Conservation (phyloP, 2,888 invertebrate species). For the Drosophila multiciliata region DNA sequence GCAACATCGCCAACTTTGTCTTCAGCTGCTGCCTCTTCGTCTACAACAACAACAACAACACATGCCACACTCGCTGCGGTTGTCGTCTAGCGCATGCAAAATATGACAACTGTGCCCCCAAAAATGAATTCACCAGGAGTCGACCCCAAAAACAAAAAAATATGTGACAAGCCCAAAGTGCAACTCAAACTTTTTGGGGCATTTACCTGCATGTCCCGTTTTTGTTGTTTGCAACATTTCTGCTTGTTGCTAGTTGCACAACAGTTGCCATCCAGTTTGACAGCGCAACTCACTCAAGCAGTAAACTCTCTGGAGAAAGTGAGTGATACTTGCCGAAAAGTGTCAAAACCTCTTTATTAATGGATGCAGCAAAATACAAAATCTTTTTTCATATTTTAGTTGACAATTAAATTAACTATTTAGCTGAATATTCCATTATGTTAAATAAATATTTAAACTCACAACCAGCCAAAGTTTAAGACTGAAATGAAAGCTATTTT, state of each 20-base stretch:
- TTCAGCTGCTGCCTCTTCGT: neutral
- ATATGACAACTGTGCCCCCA: constrained; percentile 69
- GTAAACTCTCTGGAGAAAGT: constrained; percentile 8
- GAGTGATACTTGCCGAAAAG: constrained; percentile 23
- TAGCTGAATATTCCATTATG: neutral
- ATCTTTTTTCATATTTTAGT: neutral
- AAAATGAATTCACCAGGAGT: constrained; percentile 26
- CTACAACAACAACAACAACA: neutral
- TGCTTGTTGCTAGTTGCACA: constrained; percentile 44
- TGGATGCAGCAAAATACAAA: constrained; percentile 1
- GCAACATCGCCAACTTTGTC: constrained; percentile 43
- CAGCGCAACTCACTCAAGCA: constrained; percentile 32
- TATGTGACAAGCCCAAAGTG: constrained; percentile 25
- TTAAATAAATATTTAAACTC: neutral
- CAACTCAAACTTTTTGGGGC: constrained; percentile 39
- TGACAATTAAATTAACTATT: neutral
- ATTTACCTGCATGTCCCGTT: constrained; percentile 1
- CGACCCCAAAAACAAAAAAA: constrained; percentile 14
- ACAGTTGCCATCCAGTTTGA: constrained; percentile 52
- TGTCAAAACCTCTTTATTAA: constrained; percentile 28
- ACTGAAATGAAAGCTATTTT: neutral
- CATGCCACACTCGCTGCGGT: constrained; percentile 15
- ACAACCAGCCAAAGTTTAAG: neutral
- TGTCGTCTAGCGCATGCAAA: constrained; percentile 61
- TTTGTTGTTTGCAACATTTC: constrained; percentile 35